Evolutionary conservation across 2,888 invertebrate genomes (phyloP), one percentile per base, ranked within the genome.

Genomic region (Willowsia nigromaculata): DNA sequence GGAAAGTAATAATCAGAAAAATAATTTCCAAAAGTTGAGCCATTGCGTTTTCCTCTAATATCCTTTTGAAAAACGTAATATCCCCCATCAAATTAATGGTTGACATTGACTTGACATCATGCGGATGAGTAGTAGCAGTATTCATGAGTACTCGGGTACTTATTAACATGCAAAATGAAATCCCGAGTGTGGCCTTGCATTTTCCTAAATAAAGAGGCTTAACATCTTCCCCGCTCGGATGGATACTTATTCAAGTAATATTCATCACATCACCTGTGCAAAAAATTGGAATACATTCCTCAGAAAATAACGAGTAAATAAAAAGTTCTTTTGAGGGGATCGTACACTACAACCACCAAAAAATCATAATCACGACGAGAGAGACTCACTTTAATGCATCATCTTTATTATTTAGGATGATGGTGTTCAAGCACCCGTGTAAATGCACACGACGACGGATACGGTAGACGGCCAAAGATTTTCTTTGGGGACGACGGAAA

Each of bases 51-150:
- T 22, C 25, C 25, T 56, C 25, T 25, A 56, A 56, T 56, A 56
- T 56, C 56, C 53, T 18, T 53, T 53, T 18, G n/a, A 53, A 7
- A 18, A 53, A 18, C 13, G 53, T 53, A 53, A 18, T 59, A 30
- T 62, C 62, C 62, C 62, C 62, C 30, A n/a, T 68, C 37, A 68
- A 68, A 68, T 68, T 68, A 68, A 37, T 40, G n/a, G 68, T 68
- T 68, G 68, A 68, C 68, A 68, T 68, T 68, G 68, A 33, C 37
- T 37, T 68, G 68, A 68, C 68, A 68, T 68, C 68, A 68, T n/a
- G n/a, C n/a, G n/a, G n/a, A n/a, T 18, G 53, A 53, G 5, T n/a
- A 53, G 53, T 53, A 40, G 25, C 22, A 25, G 11, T 9, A 53
- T 22, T 53, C 22, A n/a, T n/a, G n/a, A n/a, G n/a, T n/a, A n/a